Evolutionary conservation across 1,140 invertebrate species (phyloP).

Genomic region (Musca domestica): DNA sequence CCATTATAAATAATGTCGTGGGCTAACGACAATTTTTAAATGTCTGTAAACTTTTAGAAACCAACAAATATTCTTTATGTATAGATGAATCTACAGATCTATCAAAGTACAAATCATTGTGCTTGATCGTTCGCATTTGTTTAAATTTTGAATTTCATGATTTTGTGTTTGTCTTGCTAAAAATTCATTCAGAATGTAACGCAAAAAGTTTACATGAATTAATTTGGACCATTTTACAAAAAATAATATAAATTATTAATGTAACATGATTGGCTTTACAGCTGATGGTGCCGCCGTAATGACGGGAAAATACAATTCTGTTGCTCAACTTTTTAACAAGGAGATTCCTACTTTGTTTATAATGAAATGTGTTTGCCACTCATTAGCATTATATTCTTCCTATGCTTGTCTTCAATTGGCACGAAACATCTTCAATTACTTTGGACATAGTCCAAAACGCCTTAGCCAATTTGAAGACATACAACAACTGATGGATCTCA

Average conservation of each 20-base stretch:
- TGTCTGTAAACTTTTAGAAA: not conserved
- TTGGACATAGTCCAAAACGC: not conserved
- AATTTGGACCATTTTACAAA: not conserved
- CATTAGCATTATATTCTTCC: not conserved
- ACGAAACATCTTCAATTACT: not conserved
- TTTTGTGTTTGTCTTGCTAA: not conserved
- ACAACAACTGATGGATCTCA: not conserved
- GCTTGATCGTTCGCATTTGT: not conserved
- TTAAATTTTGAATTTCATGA: conserved; percentile 5
- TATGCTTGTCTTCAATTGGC: not conserved
- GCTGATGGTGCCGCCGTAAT: conserved; percentile 9
- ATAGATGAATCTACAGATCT: not conserved
- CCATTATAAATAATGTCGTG: not conserved
- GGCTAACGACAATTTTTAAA: not conserved
- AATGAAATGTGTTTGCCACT: conserved; percentile 1
- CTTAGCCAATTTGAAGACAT: not conserved
- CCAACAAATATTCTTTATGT: not conserved
- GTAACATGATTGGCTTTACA: conserved; percentile 4
- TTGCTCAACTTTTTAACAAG: conserved; percentile 2
- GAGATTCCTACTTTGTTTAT: conserved; percentile 4
- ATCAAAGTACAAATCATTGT: not conserved
- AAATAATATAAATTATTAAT: not conserved
- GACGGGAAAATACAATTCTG: not conserved
- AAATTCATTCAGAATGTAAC: not conserved
- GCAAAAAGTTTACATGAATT: not conserved